Conservation (phyloP, 2,888 invertebrate genomes). For the Spodoptera picta region DNA sequence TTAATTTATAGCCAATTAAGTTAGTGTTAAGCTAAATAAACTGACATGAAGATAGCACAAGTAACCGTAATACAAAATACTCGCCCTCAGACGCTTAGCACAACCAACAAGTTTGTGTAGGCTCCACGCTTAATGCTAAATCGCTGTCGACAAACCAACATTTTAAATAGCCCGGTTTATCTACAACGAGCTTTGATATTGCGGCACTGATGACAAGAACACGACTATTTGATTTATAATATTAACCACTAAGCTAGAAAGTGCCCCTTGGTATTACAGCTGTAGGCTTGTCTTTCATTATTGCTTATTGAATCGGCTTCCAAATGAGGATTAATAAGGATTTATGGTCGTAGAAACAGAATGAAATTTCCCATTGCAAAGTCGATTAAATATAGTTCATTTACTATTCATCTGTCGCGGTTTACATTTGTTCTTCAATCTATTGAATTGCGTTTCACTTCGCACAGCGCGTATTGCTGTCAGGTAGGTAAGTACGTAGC, state of each 20-base stretch:
- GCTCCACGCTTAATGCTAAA: slow-evolving; percentile 61
- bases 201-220: slow-evolving; percentile 78
- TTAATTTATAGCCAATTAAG: slow-evolving; percentile 88
- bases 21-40: slow-evolving; percentile 85
- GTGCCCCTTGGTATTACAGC: slow-evolving; percentile 72
- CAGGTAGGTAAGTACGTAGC: slow-evolving; percentile 15
- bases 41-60: slow-evolving; percentile 81
- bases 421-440: slow-evolving; percentile 71
- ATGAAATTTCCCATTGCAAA: slow-evolving; percentile 66
- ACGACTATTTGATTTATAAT: slow-evolving; percentile 81
- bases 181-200: slow-evolving; percentile 73
- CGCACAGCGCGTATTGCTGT: slow-evolving; percentile 15
- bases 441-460: slow-evolving; percentile 54
- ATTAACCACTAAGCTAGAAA: slow-evolving; percentile 71
- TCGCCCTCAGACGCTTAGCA: slow-evolving; percentile 59
- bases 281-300: slow-evolving; percentile 73
- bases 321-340: slow-evolving; percentile 83
- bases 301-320: slow-evolving; percentile 78
- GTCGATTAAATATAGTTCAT: slow-evolving; percentile 69
- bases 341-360: slow-evolving; percentile 73
- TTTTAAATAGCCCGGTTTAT: slow-evolving; percentile 75
- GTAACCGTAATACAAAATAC: slow-evolving; percentile 77
- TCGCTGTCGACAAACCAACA: slow-evolving; percentile 62
- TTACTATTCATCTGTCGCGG: slow-evolving; percentile 74
- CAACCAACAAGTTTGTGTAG: slow-evolving; percentile 68